Conservation (phyloP, 2,888 invertebrate genomes). For the Ochropacha duplaris region DNA sequence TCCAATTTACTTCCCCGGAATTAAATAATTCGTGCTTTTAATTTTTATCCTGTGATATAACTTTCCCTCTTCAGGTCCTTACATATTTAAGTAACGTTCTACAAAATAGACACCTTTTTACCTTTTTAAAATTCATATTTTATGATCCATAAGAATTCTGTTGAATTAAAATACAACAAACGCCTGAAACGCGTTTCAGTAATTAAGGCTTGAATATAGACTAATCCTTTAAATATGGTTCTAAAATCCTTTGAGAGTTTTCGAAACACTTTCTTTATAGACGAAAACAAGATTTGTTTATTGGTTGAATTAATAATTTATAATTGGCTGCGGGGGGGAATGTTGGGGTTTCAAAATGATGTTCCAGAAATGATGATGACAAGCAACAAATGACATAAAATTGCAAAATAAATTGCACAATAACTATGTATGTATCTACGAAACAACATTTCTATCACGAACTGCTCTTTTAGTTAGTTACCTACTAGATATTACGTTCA, state of each 20-base stretch:
- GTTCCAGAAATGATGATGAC: slow-evolving; percentile 38
- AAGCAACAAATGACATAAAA: slow-evolving; percentile 23
- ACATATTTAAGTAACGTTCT: slow-evolving; percentile 31
- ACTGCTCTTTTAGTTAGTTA: slow-evolving; percentile 7
- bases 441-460: slow-evolving; percentile 10
- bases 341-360: slow-evolving; percentile 47
- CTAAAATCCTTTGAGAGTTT: slow-evolving; percentile 27
- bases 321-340: slow-evolving; percentile 47
- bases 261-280: slow-evolving; percentile 41
- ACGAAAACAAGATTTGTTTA: slow-evolving; percentile 56
- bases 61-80: slow-evolving; percentile 27
- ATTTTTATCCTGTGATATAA: slow-evolving; percentile 45
- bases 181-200: neutral
- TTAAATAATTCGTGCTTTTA: slow-evolving; percentile 52
- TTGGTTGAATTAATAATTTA: slow-evolving; percentile 66
- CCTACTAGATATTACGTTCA: slow-evolving; percentile 25
- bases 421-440: too few species aligned
- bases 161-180: neutral
- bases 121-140: slow-evolving; percentile 10
- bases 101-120: slow-evolving; percentile 15
- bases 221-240: slow-evolving; percentile 29
- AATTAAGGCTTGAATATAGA: slow-evolving; percentile 6
- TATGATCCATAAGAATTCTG: slow-evolving; percentile 6
- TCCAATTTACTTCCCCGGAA: slow-evolving; percentile 49
- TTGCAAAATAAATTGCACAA: slow-evolving; percentile 23